Conservation (phyloP, 2,888 invertebrate species). For the Gerosis bhagava region DNA sequence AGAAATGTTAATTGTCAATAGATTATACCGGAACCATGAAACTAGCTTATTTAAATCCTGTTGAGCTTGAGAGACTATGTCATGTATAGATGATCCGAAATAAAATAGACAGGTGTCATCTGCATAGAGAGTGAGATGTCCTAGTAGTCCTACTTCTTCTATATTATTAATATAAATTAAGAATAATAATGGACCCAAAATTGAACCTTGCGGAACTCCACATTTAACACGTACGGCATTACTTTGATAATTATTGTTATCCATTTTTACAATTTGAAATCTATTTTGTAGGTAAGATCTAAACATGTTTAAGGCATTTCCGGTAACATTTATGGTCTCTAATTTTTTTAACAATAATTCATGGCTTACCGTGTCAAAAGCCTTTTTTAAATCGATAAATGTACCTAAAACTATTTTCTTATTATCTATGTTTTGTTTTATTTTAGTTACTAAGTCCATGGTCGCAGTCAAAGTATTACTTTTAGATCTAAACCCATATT, state of each 20-base stretch:
- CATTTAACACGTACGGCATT: background rate
- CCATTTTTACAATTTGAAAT: background rate
- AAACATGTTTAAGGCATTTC: too few species aligned
- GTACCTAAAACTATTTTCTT: constrained; percentile 16
- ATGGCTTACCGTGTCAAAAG: constrained; percentile 19
- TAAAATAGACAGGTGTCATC: background rate
- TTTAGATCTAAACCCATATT: constrained; percentile 21
- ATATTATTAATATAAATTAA: background rate
- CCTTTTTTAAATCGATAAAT: constrained; percentile 28
- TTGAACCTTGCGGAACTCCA: background rate
- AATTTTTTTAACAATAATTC: background rate
- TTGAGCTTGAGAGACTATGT: background rate
- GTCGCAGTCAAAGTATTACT: constrained; percentile 13
- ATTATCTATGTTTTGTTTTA: constrained; percentile 11
- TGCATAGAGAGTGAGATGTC: background rate
- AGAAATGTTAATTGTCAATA: constrained; percentile 14
- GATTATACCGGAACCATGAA: constrained; percentile 21
- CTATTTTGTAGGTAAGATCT: background rate
- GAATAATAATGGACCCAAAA: background rate
- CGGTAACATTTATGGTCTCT: too few species aligned
- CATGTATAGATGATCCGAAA: background rate
- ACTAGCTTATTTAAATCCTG: constrained; percentile 6
- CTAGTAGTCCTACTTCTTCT: background rate
- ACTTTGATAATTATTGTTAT: background rate
- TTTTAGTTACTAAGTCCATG: constrained; percentile 15